Conservation (phyloP, 2,797 vertebrate genomes). For the Protonibea diacanthus region DNA sequence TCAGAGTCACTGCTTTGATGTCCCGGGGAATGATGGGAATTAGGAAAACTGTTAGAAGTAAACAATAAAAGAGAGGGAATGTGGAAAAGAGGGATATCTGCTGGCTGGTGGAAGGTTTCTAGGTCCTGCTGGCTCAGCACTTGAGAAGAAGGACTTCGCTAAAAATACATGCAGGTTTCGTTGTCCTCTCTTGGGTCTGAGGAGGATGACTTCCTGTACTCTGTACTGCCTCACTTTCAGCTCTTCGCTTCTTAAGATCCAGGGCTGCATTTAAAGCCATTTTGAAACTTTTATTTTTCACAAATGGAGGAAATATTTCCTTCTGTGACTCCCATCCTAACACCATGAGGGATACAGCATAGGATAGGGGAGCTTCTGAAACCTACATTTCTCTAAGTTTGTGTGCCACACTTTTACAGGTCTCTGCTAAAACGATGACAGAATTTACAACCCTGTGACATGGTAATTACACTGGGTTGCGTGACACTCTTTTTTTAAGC, state of each 20-base stretch:
- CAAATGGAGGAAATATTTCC: constrained; percentile 8
- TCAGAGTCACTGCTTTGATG: constrained; percentile 14
- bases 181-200: constrained; percentile 43
- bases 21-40: neutral
- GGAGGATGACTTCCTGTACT: constrained; percentile 20
- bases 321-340: neutral
- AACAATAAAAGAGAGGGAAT: constrained; percentile 4
- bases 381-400: constrained; percentile 9
- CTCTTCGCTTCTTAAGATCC: constrained; percentile 19
- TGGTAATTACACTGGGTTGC: constrained; percentile 68
- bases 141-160: constrained; percentile 89
- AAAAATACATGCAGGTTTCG: constrained; percentile 77
- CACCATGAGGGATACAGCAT: too few species aligned
- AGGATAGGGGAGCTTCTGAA: neutral
- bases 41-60: neutral
- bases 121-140: constrained; percentile 82
- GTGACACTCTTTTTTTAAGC: constrained; percentile 72
- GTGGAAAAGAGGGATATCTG: constrained; percentile 7
- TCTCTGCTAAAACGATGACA: constrained; percentile 64
- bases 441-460: constrained; percentile 74
- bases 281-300: constrained; percentile 11
- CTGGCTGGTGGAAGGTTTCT: constrained; percentile 42
- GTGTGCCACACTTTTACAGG: constrained; percentile 35
- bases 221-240: constrained; percentile 12
- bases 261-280: constrained; percentile 2